Percentiles rank a stretch among this genome's conserved stretches.
Evolutionary conservation across 2,888 invertebrate genomes (phyloP).

Genomic region (Teleiodes luculella): DNA sequence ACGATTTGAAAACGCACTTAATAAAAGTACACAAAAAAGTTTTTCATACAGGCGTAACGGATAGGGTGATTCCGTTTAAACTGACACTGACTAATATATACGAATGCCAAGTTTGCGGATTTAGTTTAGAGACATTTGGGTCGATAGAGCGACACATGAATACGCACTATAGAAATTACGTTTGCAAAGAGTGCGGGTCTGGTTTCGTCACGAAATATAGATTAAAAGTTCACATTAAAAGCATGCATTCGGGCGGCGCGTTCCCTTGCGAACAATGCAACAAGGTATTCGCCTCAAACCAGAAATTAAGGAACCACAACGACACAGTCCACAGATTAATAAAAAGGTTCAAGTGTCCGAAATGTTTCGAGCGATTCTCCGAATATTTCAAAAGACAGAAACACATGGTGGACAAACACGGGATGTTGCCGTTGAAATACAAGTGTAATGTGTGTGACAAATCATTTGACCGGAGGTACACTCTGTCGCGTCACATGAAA

Average conservation of each 20-base stretch:
- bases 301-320: constrained; percentile 53
- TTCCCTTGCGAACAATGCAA: constrained; percentile 54
- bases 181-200: constrained; percentile 58
- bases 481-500: constrained; percentile 55
- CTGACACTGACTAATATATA: constrained; percentile 38
- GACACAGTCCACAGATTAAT: constrained; percentile 52
- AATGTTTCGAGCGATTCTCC: constrained; percentile 53
- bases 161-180: constrained; percentile 59
- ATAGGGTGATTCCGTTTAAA: constrained; percentile 60
- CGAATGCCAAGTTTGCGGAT: constrained; percentile 57
- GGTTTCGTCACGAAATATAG: constrained; percentile 60
- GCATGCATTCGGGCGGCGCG: constrained; percentile 46
- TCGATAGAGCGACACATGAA: constrained; percentile 68
- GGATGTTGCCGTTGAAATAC: constrained; percentile 47
- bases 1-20: constrained; percentile 52
- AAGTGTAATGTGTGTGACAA: constrained; percentile 59
- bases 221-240: constrained; percentile 53
- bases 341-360: constrained; percentile 54
- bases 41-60: constrained; percentile 42
- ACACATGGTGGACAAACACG: constrained; percentile 56
- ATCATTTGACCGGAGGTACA: constrained; percentile 45
- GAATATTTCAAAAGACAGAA: constrained; percentile 59
- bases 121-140: constrained; percentile 61
- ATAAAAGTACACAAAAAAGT: constrained; percentile 49
- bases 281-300: constrained; percentile 46